Conservation (phyloP, 1,140 invertebrate genomes). For the Eriocheir sinensis region DNA sequence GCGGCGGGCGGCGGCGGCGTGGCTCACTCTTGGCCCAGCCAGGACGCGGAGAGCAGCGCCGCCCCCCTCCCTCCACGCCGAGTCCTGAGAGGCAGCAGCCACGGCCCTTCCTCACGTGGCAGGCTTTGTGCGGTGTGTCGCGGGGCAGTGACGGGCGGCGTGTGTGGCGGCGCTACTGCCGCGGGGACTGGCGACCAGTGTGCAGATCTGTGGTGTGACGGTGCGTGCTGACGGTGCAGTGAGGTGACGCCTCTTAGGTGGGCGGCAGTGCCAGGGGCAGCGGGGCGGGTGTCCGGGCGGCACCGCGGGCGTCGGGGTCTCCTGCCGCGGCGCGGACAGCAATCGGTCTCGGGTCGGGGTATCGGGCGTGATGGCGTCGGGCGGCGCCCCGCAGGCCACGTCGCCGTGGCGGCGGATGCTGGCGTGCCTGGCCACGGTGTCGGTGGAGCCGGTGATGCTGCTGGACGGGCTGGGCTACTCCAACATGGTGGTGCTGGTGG, state of each 20-base stretch:
- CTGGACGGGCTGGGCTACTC: constrained; percentile 78
- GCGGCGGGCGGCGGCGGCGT: neutral
- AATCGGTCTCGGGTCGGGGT: neutral
- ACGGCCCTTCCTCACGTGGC: neutral
- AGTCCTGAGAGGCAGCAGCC: neutral
- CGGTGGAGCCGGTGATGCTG: constrained; percentile 78
- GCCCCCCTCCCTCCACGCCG: neutral
- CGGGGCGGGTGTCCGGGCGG: neutral
- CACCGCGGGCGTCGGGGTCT: neutral
- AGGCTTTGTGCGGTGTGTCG: neutral
- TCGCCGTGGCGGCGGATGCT: constrained; percentile 51
- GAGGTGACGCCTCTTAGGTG: too few relatives aligned
- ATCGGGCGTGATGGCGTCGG: constrained; percentile 7
- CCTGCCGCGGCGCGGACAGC: neutral
- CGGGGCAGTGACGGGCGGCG: neutral
- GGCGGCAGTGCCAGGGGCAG: neutral
- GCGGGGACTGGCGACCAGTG: neutral
- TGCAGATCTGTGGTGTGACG: neutral
- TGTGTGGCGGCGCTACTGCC: neutral
- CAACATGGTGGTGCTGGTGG: constrained; percentile 79
- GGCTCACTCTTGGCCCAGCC: constrained; percentile 37
- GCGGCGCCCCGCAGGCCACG: neutral
- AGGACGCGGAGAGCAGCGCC: constrained; percentile 32
- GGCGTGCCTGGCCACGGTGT: constrained; percentile 60
- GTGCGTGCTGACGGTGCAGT: neutral